These are phyloP conservation scores for Microcebus lehilahytsara DNA, from an alignment of 2,113 vertebrate species.

Conservation along the genomic window DNA sequence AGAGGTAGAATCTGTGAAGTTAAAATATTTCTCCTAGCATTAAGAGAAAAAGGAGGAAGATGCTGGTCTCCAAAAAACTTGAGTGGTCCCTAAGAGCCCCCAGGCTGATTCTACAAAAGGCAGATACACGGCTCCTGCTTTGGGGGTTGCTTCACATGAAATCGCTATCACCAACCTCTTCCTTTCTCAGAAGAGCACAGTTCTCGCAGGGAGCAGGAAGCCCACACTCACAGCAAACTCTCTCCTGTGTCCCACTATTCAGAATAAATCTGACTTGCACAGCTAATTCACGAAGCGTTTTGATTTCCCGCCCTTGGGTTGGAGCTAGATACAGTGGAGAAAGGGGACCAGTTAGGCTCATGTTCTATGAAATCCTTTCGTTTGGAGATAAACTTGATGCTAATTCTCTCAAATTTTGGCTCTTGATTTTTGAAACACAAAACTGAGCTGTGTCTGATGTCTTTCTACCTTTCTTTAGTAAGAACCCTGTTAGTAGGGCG, in stretches of 20 bases:
- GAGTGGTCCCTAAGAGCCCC: background rate
- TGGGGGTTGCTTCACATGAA: background rate
- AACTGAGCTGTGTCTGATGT: background rate
- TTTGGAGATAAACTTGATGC: background rate
- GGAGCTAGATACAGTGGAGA: background rate
- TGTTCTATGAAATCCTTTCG: background rate
- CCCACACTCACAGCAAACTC: too few species aligned
- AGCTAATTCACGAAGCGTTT: background rate
- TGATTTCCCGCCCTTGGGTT: too few species aligned
- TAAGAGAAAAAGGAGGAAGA: background rate
- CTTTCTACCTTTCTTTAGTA: background rate
- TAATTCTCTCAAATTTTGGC: background rate
- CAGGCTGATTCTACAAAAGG: background rate
- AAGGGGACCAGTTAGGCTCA: fast-evolving
- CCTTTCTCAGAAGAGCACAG: background rate
- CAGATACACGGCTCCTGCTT: too few species aligned
- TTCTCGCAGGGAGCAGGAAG: background rate
- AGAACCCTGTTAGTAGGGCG: background rate
- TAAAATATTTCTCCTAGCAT: background rate
- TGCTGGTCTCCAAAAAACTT: background rate
- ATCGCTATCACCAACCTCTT: fast-evolving
- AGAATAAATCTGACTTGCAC: background rate
- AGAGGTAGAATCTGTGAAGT: background rate
- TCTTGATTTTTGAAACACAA: background rate
- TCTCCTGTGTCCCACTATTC: too few species aligned